Evolutionary conservation across 2,113 vertebrate genomes (phyloP).

Genomic region (Laterallus jamaicensis): DNA sequence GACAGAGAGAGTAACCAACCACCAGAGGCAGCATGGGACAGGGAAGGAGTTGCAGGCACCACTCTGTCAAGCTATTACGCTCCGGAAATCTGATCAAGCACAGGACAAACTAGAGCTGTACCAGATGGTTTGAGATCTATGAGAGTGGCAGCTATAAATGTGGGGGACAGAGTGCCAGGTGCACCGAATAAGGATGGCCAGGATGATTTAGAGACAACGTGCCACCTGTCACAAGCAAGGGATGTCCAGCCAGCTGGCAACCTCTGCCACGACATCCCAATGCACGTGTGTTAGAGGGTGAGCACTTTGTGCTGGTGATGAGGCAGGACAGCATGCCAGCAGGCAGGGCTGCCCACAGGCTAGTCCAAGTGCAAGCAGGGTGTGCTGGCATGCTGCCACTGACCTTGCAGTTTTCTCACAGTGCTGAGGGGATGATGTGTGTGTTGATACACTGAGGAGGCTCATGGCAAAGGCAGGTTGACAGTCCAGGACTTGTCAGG

Average conservation of each 20-base stretch:
- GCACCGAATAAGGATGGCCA: background rate
- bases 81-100: background rate
- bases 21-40: background rate
- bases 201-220: background rate
- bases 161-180: background rate
- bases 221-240: conserved; percentile 19
- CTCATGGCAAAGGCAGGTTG: background rate
- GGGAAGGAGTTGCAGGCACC: background rate
- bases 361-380: background rate
- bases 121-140: background rate
- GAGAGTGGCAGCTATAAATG: background rate
- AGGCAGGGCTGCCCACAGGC: background rate
- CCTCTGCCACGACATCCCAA: background rate
- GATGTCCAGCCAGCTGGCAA: conserved; percentile 27
- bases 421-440: background rate
- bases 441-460: background rate
- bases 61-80: background rate
- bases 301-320: background rate
- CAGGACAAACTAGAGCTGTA: background rate
- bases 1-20: background rate
- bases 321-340: background rate
- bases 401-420: background rate
- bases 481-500: background rate
- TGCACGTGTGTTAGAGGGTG: background rate
- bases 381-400: background rate